phyloP scores from a whole-genome alignment of 2,888 invertebrate genomes.

The Coecobrya sp. region DNA sequence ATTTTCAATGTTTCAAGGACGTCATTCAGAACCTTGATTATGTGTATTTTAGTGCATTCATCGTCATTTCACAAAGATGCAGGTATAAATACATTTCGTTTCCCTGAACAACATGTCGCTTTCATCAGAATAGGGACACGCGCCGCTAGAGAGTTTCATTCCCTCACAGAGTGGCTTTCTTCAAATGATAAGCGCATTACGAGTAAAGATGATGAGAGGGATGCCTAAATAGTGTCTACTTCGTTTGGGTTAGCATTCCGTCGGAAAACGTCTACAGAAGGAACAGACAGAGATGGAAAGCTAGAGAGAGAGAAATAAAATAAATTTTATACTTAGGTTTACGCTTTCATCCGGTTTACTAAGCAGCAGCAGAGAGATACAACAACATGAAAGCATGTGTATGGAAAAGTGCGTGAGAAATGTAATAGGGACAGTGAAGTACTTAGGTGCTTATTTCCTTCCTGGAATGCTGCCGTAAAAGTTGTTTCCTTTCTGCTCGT shows the following conservation, averaged over 20 bases:
- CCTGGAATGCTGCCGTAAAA: neutral
- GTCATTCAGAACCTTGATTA: neutral
- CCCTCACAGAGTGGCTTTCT: neutral
- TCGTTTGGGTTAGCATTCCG: conserved; percentile 41
- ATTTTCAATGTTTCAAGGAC: conserved; percentile 45
- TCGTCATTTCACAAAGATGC: conserved; percentile 14
- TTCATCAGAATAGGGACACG: neutral
- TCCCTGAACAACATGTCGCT: no score
- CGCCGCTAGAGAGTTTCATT: neutral
- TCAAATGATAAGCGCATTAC: conserved; percentile 71
- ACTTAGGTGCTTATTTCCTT: conserved; percentile 34
- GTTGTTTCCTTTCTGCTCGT: conserved; percentile 11
- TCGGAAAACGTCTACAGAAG: neutral
- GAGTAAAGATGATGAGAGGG: conserved; percentile 26
- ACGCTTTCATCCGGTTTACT: conserved; percentile 20
- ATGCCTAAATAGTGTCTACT: neutral
- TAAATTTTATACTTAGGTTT: conserved; percentile 38
- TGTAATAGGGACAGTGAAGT: neutral
- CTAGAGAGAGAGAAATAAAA: conserved; percentile 28
- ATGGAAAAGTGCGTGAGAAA: conserved; percentile 17
- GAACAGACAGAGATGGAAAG: conserved; percentile 7
- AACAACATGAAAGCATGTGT: neutral
- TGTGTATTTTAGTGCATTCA: conserved; percentile 20
- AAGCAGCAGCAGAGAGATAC: neutral
- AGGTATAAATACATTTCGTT: neutral